Conservation (phyloP, 1,140 invertebrate genomes). For the Drosophila sp. region DNA sequence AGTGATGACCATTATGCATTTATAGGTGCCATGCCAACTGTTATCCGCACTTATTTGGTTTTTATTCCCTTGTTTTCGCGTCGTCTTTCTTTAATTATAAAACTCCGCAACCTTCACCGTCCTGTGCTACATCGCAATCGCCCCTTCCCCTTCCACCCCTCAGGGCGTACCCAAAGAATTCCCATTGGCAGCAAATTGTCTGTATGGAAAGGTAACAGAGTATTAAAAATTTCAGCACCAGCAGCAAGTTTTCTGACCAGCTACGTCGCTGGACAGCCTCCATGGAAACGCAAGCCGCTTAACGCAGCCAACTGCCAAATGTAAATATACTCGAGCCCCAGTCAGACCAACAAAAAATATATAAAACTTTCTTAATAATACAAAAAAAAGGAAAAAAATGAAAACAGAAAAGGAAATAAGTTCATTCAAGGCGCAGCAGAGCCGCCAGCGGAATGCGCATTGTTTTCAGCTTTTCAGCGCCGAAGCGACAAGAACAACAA, state of each 20-base stretch:
- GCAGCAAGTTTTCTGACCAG: constrained; percentile 64
- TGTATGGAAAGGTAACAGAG: constrained; percentile 76
- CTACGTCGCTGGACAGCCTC: constrained; percentile 18
- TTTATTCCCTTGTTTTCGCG: constrained; percentile 65
- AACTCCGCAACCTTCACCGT: constrained; percentile 26
- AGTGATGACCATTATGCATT: background rate
- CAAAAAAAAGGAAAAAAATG: constrained; percentile 56
- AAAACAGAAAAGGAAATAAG: constrained; percentile 38
- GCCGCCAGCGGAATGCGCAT: constrained; percentile 78
- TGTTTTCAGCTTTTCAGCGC: constrained; percentile 81
- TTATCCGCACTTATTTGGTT: constrained; percentile 65
- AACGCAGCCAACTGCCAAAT: constrained; percentile 80
- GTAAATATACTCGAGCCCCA: constrained; percentile 77
- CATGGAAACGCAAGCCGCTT: constrained; percentile 77
- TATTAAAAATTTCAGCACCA: constrained; percentile 81
- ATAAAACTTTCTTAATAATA: constrained; percentile 83
- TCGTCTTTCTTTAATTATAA: constrained; percentile 75
- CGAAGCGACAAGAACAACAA: constrained; percentile 59
- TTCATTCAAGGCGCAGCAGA: constrained; percentile 74
- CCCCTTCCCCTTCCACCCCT: too few species aligned
- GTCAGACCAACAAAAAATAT: constrained; percentile 64
- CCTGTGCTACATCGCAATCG: too few species aligned
- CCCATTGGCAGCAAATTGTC: constrained; percentile 79
- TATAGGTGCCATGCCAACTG: constrained; percentile 58
- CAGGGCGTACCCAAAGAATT: constrained; percentile 28